Evolutionary conservation across 2,888 invertebrate species (phyloP).

Genomic region (Rhingia rostrata): DNA sequence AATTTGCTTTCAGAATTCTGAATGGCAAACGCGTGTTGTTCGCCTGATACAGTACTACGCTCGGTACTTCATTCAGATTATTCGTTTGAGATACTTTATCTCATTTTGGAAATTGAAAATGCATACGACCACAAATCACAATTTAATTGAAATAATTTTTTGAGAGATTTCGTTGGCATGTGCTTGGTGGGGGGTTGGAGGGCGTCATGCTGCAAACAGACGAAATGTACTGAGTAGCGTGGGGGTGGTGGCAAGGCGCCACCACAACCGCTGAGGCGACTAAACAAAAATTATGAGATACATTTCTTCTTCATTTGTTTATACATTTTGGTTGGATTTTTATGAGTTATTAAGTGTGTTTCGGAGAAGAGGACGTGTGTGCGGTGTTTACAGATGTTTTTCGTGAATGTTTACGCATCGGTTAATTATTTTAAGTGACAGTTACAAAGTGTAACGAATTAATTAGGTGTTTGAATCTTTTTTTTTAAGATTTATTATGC

Average conservation of each 20-base stretch:
- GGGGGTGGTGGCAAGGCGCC: slow-evolving; percentile 48
- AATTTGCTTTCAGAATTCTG: slow-evolving; percentile 53
- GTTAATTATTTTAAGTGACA: slow-evolving; percentile 73
- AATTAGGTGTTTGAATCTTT: slow-evolving; percentile 54
- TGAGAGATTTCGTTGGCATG: slow-evolving; percentile 50
- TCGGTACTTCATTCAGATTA: slow-evolving; percentile 27
- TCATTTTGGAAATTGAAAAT: not conserved
- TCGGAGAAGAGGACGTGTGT: slow-evolving; percentile 12
- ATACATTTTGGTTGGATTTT: slow-evolving; percentile 41
- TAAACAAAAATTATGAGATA: slow-evolving; percentile 54
- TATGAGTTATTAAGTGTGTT: slow-evolving; percentile 68
- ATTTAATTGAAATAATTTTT: slow-evolving; percentile 72
- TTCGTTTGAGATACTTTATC: not conserved
- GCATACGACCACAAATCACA: slow-evolving; percentile 62
- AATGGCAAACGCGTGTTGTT: slow-evolving; percentile 48
- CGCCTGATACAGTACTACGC: slow-evolving; percentile 13
- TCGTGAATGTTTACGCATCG: slow-evolving; percentile 66
- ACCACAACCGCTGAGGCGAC: slow-evolving; percentile 12
- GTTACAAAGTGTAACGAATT: slow-evolving; percentile 66
- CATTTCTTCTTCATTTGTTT: slow-evolving; percentile 48
- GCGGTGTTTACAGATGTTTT: slow-evolving; percentile 63
- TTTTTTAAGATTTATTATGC: slow-evolving; percentile 20
- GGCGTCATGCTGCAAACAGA: slow-evolving; percentile 4
- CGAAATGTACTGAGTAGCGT: slow-evolving; percentile 33
- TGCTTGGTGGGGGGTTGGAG: slow-evolving; percentile 15